phyloP scores from a whole-genome alignment of 2,113 vertebrate genomes.

The Bungarus multicinctus region DNA sequence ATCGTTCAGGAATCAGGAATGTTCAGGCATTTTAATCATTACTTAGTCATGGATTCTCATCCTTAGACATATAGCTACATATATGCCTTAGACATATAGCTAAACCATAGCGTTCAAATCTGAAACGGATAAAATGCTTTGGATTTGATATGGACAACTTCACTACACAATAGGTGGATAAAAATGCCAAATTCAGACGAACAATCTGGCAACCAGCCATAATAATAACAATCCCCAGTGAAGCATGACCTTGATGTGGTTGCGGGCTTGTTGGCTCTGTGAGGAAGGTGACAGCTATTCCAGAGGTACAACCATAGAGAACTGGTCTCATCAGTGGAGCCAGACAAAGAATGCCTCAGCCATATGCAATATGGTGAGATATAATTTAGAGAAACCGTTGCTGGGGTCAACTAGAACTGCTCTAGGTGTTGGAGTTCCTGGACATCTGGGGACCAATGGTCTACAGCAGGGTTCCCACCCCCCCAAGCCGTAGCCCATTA shows the following conservation, averaged over 20 bases:
- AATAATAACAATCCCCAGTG: not conserved
- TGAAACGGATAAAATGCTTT: not conserved
- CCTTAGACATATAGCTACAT: not conserved
- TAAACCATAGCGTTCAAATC: not conserved
- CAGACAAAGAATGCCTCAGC: not conserved
- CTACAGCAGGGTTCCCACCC: too few relatives aligned
- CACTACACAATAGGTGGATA: not conserved
- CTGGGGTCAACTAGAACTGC: not conserved
- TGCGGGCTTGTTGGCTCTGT: not conserved
- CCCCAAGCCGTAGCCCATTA: too few relatives aligned
- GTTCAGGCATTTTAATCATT: not conserved
- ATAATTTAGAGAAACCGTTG: not conserved
- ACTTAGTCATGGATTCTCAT: not conserved
- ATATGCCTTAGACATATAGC: not conserved
- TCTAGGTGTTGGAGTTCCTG: not conserved
- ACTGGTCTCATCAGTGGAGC: not conserved
- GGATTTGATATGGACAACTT: not conserved
- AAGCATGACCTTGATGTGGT: not conserved
- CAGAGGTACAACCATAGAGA: not conserved
- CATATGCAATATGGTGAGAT: not conserved
- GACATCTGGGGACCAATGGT: not conserved
- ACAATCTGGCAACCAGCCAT: not conserved
- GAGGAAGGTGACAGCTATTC: not conserved
- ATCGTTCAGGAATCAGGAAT: not conserved
- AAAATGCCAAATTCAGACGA: not conserved